Evolutionary conservation across 2,797 vertebrate genomes (phyloP).

Genomic region (Podarcis siculus): DNA sequence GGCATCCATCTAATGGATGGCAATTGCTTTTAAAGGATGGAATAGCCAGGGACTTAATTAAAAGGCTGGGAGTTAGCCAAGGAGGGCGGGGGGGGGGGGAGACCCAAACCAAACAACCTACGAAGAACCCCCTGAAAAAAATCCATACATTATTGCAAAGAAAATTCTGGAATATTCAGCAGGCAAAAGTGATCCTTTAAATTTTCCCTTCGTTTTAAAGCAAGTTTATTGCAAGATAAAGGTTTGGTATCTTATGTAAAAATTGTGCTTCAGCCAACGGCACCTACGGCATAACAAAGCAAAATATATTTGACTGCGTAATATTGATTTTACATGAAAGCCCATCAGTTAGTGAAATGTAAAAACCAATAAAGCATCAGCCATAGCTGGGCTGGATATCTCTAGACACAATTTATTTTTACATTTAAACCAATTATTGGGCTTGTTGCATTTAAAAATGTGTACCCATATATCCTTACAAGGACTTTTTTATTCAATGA

Average conservation of each 20-base stretch:
- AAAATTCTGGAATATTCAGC: constrained; percentile 67
- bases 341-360: constrained; percentile 77
- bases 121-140: constrained; percentile 70
- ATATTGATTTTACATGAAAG: constrained; percentile 80
- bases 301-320: constrained; percentile 73
- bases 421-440: constrained; percentile 78
- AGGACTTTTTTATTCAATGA: constrained; percentile 75
- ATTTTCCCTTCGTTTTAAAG: constrained; percentile 61
- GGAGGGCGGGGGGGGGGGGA: constrained; percentile 46
- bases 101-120: constrained; percentile 59
- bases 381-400: constrained; percentile 68
- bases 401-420: constrained; percentile 78
- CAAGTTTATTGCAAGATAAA: constrained; percentile 69
- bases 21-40: constrained; percentile 76
- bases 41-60: constrained; percentile 79
- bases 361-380: constrained; percentile 77
- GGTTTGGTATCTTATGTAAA: constrained; percentile 54
- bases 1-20: constrained; percentile 76
- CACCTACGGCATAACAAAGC: constrained; percentile 64
- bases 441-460: constrained; percentile 75
- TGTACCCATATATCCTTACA: constrained; percentile 70
- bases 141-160: constrained; percentile 72
- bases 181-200: constrained; percentile 64
- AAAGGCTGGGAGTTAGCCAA: constrained; percentile 73
- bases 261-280: constrained; percentile 63